Percentiles rank a stretch among this genome's conserved stretches.
phyloP scores from a whole-genome alignment of 2,113 vertebrate species.

The Aspiorhynchus laticeps region DNA sequence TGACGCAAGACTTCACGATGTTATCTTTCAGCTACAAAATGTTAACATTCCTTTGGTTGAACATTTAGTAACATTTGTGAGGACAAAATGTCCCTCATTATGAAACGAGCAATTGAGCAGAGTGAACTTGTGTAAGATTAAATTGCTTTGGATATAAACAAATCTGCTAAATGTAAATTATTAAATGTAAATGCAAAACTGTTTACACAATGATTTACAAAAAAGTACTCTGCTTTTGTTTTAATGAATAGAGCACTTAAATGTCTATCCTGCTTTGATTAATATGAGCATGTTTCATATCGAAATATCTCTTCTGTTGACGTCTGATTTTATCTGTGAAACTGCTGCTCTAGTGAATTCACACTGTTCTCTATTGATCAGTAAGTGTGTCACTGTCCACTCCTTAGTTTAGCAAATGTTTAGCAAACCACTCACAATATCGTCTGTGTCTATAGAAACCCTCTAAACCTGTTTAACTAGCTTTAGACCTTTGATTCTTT shows the following conservation, averaged over 20 bases:
- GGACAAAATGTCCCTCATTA: not conserved
- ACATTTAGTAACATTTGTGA: not conserved
- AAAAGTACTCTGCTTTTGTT: not conserved
- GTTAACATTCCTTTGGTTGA: not conserved
- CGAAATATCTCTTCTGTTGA: not conserved
- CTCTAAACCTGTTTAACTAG: conserved; percentile 15
- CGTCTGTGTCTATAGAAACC: not conserved
- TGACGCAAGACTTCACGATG: not conserved
- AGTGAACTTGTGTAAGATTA: too few relatives aligned
- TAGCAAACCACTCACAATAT: not conserved
- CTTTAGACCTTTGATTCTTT: not conserved
- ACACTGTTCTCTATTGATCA: not conserved
- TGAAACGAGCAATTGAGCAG: not conserved
- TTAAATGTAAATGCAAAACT: not conserved
- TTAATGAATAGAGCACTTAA: not conserved
- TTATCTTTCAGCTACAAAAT: not conserved
- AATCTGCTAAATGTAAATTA: not conserved
- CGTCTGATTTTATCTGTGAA: not conserved
- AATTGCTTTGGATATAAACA: not conserved
- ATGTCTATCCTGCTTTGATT: not conserved
- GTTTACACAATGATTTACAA: not conserved
- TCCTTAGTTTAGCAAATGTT: conserved; percentile 20
- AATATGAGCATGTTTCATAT: not conserved
- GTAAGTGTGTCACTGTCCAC: not conserved
- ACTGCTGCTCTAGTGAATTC: not conserved